Base-by-base conservation (phyloP, 1,140 invertebrate species). In the Hycleus phaleratus region DNA sequence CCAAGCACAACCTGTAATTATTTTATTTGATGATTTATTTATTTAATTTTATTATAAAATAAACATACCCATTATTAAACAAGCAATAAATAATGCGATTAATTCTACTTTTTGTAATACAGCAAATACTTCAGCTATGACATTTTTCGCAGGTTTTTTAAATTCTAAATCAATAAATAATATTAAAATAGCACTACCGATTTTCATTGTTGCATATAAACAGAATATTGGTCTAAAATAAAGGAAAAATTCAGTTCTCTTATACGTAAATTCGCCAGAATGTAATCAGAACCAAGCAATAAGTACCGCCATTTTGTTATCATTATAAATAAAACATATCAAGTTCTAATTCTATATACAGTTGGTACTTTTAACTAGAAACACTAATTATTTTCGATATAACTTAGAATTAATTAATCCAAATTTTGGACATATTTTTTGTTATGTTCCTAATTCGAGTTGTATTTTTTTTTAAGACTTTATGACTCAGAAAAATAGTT, bases 201-300 rank as follows among this genome's bases (percentile, higher is more conserved):
- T 73, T 71, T 89, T 87, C 52, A 91, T 68, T 4, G 76, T 78
- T 18, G 86, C 85, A 71, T 91, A 92, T 44, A 91, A 69, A 72
- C 87, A 89, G 73, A 91, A 90, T 12, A 88, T 86, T 11, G 88
- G 88, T 62, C 86, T 87, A 74, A 71, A 83, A 74, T 66, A 68
- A 49, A 42, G 18, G 18, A 18, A 18, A 18, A 18, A 18, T 18
- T 18, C 18, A 18, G 1, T 1, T 18, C 18, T 18, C 18, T 18
- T 18, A 18, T 1, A 18, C 18, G 18, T 18, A 18, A 18, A 18
- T 1, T 18, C 18, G 18, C 18, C 18, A 18, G 18, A 18, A 18
- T 18, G 1, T 18, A 18, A 18, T 18, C 18, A 18, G 18, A 18
- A 18, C 18, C 18, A 18, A 18, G 18, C 18, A 18, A 18, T 18